Evolutionary conservation across 2,113 vertebrate species (phyloP).

Genomic region (Telmatochromis sp.): DNA sequence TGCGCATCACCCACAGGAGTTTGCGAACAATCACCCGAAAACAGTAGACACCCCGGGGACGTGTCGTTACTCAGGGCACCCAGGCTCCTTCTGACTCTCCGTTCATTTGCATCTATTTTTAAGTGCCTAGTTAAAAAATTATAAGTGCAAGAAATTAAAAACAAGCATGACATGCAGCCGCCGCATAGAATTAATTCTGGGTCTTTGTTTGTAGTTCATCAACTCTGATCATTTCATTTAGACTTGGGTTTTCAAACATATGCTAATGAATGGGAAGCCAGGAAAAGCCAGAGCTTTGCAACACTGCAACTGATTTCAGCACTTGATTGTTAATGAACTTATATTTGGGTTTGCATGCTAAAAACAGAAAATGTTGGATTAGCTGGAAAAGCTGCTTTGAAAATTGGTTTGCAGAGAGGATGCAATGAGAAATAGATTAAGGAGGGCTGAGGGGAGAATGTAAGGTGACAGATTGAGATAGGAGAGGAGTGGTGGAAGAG

Average conservation of each 20-base stretch:
- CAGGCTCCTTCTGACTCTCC: neutral
- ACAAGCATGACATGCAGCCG: constrained; percentile 15
- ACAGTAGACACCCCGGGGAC: constrained; percentile 23
- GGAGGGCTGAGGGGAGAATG: neutral
- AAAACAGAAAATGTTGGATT: constrained; percentile 22
- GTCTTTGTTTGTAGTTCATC: constrained; percentile 36
- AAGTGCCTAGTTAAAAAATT: constrained; percentile 6
- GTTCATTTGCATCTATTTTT: constrained; percentile 45
- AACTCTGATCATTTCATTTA: constrained; percentile 38
- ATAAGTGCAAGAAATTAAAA: constrained; percentile 18
- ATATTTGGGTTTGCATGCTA: constrained; percentile 2
- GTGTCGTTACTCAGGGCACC: constrained; percentile 9
- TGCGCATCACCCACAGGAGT: constrained; percentile 2
- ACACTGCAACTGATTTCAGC: neutral
- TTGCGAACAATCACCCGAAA: constrained; percentile 38
- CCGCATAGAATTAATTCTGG: constrained; percentile 8
- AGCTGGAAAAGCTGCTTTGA: constrained; percentile 1
- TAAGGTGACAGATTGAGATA: constrained; percentile 46
- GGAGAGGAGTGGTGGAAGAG: neutral
- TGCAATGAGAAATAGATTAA: constrained; percentile 16
- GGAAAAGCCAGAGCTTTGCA: neutral
- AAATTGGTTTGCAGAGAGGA: constrained; percentile 13
- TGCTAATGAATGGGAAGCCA: constrained; percentile 23
- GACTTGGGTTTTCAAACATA: constrained; percentile 26
- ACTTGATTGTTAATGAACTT: constrained; percentile 33